Percentiles rank a stretch among this genome's conserved stretches.
These are phyloP conservation scores for Abscondita cerata DNA, from an alignment of 2,888 invertebrate genomes.

Conservation along the genomic window DNA sequence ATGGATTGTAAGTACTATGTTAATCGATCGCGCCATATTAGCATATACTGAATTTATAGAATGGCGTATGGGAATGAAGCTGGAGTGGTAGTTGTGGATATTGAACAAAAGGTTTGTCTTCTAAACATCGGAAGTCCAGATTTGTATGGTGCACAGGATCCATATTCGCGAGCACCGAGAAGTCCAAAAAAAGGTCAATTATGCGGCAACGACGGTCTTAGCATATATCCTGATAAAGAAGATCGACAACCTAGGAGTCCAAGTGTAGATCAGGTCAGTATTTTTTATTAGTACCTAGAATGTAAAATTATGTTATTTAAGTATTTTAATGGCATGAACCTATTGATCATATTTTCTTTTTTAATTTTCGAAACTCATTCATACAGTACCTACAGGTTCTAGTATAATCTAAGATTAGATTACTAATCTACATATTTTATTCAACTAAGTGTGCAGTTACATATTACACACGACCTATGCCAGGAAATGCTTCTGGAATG, in stretches of 20 bases:
- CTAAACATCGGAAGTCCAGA: constrained; percentile 89
- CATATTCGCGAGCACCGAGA: constrained; percentile 81
- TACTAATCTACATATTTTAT: constrained; percentile 22
- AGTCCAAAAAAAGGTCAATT: constrained; percentile 71
- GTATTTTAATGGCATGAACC: constrained; percentile 21
- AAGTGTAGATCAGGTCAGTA: constrained; percentile 86
- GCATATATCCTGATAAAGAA: constrained; percentile 50
- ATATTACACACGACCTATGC: constrained; percentile 11
- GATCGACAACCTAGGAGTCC: constrained; percentile 77
- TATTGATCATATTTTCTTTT: constrained; percentile 1
- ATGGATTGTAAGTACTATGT: constrained; percentile 85
- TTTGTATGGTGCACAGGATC: constrained; percentile 88
- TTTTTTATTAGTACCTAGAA: background rate
- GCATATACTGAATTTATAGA: constrained; percentile 66
- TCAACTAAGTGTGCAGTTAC: constrained; percentile 34
- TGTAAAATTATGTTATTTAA: background rate
- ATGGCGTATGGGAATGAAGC: constrained; percentile 98
- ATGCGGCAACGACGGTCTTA: constrained; percentile 58
- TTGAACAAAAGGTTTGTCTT: constrained; percentile 88
- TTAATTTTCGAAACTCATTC: constrained; percentile 14
- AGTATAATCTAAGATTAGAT: constrained; percentile 22
- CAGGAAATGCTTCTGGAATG: constrained; percentile 27
- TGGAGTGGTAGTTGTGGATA: constrained; percentile 94
- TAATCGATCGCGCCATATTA: too few species aligned
- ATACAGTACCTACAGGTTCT: constrained; percentile 15